phyloP scores from a whole-genome alignment of 1,140 invertebrate genomes.

The Aphis craccivora region DNA sequence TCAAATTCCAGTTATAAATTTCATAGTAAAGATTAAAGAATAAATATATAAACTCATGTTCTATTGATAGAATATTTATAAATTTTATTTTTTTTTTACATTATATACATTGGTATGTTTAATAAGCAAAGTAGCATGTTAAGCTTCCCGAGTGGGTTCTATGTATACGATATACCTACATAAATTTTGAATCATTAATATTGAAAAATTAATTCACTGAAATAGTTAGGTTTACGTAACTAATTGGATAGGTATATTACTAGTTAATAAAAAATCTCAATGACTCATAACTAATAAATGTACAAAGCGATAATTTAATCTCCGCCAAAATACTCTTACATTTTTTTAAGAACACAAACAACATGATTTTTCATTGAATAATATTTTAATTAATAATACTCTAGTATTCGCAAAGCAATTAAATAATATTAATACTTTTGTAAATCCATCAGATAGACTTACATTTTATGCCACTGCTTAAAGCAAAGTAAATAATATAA shows the following conservation, averaged over 20 bases:
- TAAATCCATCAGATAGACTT: not conserved
- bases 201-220: not conserved
- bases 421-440: not conserved
- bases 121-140: not conserved
- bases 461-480: not conserved
- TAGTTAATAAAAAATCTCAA: not conserved
- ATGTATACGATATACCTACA: not conserved
- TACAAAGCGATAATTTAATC: not conserved
- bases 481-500: not conserved
- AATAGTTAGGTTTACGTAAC: not conserved
- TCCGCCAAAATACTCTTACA: too few relatives aligned
- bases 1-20: not conserved
- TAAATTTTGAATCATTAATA: not conserved
- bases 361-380: not conserved
- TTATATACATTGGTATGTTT: not conserved
- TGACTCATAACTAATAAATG: conserved; percentile 15
- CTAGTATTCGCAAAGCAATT: not conserved
- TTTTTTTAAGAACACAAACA: not conserved
- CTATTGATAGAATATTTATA: not conserved
- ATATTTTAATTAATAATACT: conserved; percentile 1
- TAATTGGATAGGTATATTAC: not conserved
- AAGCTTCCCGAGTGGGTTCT: not conserved
- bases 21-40: not conserved
- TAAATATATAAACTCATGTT: not conserved
- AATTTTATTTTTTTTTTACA: not conserved